Evolutionary conservation across 2,797 vertebrate genomes (phyloP).

Genomic region (Garrulus glandarius): DNA sequence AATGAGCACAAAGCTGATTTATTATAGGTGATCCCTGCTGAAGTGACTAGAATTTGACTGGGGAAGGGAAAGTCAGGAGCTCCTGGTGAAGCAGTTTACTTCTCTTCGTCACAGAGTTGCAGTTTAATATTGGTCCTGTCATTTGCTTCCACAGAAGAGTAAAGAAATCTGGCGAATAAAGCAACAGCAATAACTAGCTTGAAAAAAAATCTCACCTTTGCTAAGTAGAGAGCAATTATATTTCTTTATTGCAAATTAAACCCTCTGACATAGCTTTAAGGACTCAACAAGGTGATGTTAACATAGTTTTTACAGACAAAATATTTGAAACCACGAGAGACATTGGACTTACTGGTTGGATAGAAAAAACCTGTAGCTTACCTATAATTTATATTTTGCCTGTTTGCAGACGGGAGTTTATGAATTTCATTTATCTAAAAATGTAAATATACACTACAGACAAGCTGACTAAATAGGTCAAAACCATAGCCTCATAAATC

Average conservation of each 20-base stretch:
- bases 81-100: conserved; percentile 11
- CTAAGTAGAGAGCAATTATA: conserved; percentile 12
- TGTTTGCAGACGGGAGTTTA: background rate
- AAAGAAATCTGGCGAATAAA: background rate
- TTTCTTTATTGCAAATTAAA: conserved; percentile 8
- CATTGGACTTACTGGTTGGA: background rate
- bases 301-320: background rate
- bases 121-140: conserved; percentile 38
- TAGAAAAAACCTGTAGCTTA: background rate
- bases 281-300: background rate
- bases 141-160: background rate
- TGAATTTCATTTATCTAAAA: background rate
- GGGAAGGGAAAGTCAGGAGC: background rate
- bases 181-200: background rate
- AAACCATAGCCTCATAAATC: background rate
- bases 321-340: background rate
- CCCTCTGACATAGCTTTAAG: background rate
- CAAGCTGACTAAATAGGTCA: background rate
- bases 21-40: background rate
- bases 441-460: background rate
- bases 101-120: background rate
- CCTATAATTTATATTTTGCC: background rate
- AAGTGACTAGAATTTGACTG: background rate
- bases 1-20: conserved; percentile 31
- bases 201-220: background rate